Conservation (phyloP, 2,113 vertebrate genomes). For the Potamarius usumacintae region DNA sequence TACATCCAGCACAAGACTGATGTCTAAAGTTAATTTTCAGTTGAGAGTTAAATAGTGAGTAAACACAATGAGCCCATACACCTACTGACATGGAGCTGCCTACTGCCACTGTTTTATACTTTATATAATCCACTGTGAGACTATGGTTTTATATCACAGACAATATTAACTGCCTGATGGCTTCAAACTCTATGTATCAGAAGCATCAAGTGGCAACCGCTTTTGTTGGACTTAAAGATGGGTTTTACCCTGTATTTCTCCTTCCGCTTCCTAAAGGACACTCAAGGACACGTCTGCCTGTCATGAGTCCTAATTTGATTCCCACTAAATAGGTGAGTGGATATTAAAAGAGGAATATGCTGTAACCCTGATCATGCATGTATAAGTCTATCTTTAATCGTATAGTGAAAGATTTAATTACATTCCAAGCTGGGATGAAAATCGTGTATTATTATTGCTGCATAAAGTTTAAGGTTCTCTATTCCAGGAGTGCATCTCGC, state of each 20-base stretch:
- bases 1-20: slow-evolving; percentile 65
- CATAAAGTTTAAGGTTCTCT: slow-evolving; percentile 1
- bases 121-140: slow-evolving; percentile 64
- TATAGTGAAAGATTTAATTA: not conserved
- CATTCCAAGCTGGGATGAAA: slow-evolving; percentile 1
- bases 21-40: slow-evolving; percentile 66
- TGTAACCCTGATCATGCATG: slow-evolving; percentile 18
- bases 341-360: slow-evolving; percentile 13
- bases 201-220: slow-evolving; percentile 27
- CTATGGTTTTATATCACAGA: slow-evolving; percentile 55
- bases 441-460: slow-evolving; percentile 32
- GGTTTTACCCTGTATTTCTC: slow-evolving; percentile 7
- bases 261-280: slow-evolving; percentile 28
- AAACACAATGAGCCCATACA: slow-evolving; percentile 43
- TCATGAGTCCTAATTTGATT: slow-evolving; percentile 30
- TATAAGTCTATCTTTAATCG: not conserved
- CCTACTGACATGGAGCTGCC: slow-evolving; percentile 25
- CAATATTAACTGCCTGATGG: slow-evolving; percentile 42
- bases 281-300: slow-evolving; percentile 45
- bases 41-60: slow-evolving; percentile 59
- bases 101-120: slow-evolving; percentile 43
- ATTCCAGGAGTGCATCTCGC: not conserved
- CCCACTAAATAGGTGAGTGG: slow-evolving; percentile 2
- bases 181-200: slow-evolving; percentile 59
- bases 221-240: slow-evolving; percentile 9